Percentiles rank a stretch among this genome's conserved stretches.
Conservation (phyloP, 1,140 invertebrate species). For the Hycleus cichorii region DNA sequence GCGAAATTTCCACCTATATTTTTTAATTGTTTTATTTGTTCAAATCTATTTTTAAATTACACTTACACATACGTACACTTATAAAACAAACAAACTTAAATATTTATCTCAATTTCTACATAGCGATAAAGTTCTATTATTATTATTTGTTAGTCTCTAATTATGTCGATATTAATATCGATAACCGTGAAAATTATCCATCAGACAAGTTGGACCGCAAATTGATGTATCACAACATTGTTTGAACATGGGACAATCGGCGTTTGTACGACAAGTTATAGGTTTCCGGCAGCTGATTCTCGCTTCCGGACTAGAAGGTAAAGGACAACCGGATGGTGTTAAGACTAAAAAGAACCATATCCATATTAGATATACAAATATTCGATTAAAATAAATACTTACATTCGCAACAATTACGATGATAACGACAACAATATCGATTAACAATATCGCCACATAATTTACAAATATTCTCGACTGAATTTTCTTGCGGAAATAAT, state of each 20-base stretch:
- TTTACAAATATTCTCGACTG: conserved; percentile 12
- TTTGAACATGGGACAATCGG: conserved; percentile 11
- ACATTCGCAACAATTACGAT: conserved; percentile 21
- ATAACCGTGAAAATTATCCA: conserved; percentile 2
- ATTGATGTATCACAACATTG: conserved; percentile 15
- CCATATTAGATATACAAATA: background rate
- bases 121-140: background rate
- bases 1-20: no score
- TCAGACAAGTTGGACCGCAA: conserved; percentile 13
- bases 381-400: conserved; percentile 11
- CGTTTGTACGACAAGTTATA: conserved; percentile 6
- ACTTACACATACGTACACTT: no score
- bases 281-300: conserved; percentile 7
- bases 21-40: no score
- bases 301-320: conserved; percentile 20
- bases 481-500: conserved; percentile 9
- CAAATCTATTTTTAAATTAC: no score
- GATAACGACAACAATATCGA: conserved; percentile 16
- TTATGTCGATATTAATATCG: conserved; percentile 1
- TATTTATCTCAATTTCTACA: background rate
- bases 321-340: conserved; percentile 19
- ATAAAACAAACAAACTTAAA: no score
- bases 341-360: conserved; percentile 12
- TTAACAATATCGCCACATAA: conserved; percentile 16
- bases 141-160: background rate